phyloP scores from a whole-genome alignment of 2,888 invertebrate species.

The Zygaena filipendulae region DNA sequence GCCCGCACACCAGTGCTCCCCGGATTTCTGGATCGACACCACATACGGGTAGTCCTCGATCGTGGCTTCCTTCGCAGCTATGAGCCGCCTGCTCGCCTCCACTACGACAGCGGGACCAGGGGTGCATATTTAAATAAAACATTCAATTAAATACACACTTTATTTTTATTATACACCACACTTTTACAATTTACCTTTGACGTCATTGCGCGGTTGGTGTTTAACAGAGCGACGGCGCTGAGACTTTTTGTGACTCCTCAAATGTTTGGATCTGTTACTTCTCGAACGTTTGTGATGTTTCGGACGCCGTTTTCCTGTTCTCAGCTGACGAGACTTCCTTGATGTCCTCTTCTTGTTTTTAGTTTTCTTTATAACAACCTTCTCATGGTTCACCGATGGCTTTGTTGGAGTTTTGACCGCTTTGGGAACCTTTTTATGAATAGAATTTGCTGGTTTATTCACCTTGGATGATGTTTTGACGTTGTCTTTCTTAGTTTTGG shows the following conservation, averaged over 20 bases:
- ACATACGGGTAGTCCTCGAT: conserved; percentile 50
- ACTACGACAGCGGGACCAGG: conserved; percentile 11
- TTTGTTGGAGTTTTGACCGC: too few relatives aligned
- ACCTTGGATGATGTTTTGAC: too few relatives aligned
- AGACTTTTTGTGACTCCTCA: neutral
- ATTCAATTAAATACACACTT: neutral
- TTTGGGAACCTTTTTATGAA: too few relatives aligned
- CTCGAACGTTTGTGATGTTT: neutral
- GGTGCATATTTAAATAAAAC: conserved; percentile 6
- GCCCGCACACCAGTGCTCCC: conserved; percentile 51
- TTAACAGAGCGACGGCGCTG: too few relatives aligned
- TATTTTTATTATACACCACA: conserved; percentile 5
- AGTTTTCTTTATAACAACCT: too few relatives aligned
- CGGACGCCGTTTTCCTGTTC: too few relatives aligned
- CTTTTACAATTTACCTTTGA: conserved; percentile 9
- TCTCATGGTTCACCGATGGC: too few relatives aligned
- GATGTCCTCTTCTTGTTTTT: too few relatives aligned
- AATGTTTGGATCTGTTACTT: neutral
- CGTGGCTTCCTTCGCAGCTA: conserved; percentile 35
- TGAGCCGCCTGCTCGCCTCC: conserved; percentile 32
- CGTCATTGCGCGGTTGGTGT: too few relatives aligned
- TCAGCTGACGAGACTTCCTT: too few relatives aligned
- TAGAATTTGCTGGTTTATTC: too few relatives aligned
- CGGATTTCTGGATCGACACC: conserved; percentile 46
- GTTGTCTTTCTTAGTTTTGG: too few relatives aligned